These are phyloP conservation scores for Tryphoninae sp. DNA, from an alignment of 2,888 invertebrate species.

Conservation along the genomic window DNA sequence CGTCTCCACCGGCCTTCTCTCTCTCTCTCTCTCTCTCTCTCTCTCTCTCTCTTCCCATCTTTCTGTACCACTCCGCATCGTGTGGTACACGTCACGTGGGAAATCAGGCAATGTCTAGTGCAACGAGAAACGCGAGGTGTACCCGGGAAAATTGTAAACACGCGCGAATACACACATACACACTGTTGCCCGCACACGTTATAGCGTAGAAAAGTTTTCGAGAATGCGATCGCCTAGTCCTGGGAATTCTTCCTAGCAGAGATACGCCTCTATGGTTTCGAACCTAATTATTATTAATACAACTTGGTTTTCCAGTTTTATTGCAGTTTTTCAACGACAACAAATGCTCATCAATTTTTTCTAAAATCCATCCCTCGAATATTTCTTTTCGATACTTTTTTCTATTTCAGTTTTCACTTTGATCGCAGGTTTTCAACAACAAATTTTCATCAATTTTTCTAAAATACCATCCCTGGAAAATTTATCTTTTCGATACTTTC, in stretches of 20 bases:
- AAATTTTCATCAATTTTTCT: no score
- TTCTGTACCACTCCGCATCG: background rate
- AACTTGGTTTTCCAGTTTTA: no score
- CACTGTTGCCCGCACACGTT: background rate
- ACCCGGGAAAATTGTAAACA: slow-evolving; percentile 45
- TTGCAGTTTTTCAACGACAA: no score
- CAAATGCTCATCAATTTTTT: no score
- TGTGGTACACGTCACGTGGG: slow-evolving; percentile 55
- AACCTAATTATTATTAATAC: no score
- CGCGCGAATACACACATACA: slow-evolving; percentile 1
- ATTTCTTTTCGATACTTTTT: no score
- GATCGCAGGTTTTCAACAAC: no score
- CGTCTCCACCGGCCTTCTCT: background rate
- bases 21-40: background rate
- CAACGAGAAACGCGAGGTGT: slow-evolving; percentile 28
- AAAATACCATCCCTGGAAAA: no score
- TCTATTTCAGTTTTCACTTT: no score
- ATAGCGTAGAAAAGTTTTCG: background rate
- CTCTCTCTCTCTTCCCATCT: background rate
- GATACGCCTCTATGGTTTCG: no score
- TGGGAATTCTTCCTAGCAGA: background rate
- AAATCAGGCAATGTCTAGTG: slow-evolving; percentile 50
- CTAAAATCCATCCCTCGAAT: no score
- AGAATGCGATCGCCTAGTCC: background rate
- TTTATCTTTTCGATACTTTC: no score